phyloP scores from a whole-genome alignment of 2,888 invertebrate genomes.

The Euzophera pinguis region DNA sequence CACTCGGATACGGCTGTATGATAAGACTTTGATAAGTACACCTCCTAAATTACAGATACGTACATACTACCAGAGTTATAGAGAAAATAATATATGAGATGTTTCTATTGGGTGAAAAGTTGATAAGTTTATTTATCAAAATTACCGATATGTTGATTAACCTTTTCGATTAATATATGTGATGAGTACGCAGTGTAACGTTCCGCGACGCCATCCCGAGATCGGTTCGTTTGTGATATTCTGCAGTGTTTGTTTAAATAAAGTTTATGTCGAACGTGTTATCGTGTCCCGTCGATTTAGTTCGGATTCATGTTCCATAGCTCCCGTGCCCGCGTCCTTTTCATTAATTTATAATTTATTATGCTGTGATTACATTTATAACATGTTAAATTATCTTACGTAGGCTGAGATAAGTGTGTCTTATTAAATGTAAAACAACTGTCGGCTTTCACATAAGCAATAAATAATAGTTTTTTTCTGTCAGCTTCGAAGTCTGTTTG shows the following conservation, averaged over 20 bases:
- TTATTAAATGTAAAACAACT: conserved; percentile 50
- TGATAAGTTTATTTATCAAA: conserved; percentile 75
- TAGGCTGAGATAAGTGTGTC: conserved; percentile 59
- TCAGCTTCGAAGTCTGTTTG: conserved; percentile 34
- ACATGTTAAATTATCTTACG: conserved; percentile 60
- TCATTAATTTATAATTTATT: conserved; percentile 67
- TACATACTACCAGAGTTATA: conserved; percentile 69
- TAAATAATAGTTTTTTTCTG: conserved; percentile 32
- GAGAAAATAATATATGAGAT: conserved; percentile 73
- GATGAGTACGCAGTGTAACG: conserved; percentile 36
- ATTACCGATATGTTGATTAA: conserved; percentile 61
- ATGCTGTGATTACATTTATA: conserved; percentile 76
- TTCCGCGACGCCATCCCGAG: conserved; percentile 18
- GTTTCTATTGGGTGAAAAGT: conserved; percentile 72
- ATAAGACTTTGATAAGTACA: conserved; percentile 67
- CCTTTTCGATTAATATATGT: conserved; percentile 50
- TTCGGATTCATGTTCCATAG: conserved; percentile 62
- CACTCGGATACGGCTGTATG: conserved; percentile 67
- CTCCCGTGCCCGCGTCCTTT: conserved; percentile 56
- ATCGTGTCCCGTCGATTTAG: conserved; percentile 61
- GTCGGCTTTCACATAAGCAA: conserved; percentile 40
- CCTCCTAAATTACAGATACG: conserved; percentile 65
- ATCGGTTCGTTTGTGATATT: conserved; percentile 27
- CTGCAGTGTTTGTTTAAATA: conserved; percentile 55
- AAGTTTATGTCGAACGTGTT: conserved; percentile 68